Evolutionary conservation across 2,113 vertebrate genomes (phyloP).

Genomic region (Origma solitaria): DNA sequence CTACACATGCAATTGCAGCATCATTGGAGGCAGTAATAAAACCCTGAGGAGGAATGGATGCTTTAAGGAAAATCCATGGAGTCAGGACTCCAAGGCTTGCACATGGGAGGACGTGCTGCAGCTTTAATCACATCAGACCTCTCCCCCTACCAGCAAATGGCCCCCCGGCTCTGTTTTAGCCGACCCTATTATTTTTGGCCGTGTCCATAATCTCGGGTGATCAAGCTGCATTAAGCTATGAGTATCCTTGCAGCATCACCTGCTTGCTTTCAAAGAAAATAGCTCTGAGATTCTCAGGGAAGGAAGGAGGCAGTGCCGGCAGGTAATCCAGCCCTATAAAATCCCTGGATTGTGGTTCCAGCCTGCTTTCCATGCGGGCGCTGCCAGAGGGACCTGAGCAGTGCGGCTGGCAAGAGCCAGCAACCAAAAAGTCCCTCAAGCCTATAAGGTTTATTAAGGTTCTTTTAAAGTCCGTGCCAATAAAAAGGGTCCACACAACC

Average conservation of each 20-base stretch:
- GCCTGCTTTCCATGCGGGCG: neutral
- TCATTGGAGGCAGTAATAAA: neutral
- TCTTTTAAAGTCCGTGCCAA: conserved; percentile 54
- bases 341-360: neutral
- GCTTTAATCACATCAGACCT: neutral
- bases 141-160: neutral
- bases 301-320: neutral
- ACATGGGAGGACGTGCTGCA: neutral
- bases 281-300: neutral
- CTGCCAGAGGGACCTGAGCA: neutral
- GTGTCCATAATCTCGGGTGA: neutral
- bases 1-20: neutral
- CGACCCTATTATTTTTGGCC: conserved; percentile 24
- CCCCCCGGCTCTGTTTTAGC: neutral
- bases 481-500: conserved; percentile 44
- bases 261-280: conserved; percentile 39
- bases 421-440: conserved; percentile 24
- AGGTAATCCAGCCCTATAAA: conserved; percentile 51
- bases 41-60: neutral
- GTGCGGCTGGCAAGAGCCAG: conserved; percentile 1
- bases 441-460: conserved; percentile 49
- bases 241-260: conserved; percentile 6
- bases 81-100: neutral
- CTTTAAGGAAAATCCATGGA: neutral
- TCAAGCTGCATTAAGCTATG: neutral